phyloP scores from a whole-genome alignment of 2,888 invertebrate genomes.

The Acleris sparsana region DNA sequence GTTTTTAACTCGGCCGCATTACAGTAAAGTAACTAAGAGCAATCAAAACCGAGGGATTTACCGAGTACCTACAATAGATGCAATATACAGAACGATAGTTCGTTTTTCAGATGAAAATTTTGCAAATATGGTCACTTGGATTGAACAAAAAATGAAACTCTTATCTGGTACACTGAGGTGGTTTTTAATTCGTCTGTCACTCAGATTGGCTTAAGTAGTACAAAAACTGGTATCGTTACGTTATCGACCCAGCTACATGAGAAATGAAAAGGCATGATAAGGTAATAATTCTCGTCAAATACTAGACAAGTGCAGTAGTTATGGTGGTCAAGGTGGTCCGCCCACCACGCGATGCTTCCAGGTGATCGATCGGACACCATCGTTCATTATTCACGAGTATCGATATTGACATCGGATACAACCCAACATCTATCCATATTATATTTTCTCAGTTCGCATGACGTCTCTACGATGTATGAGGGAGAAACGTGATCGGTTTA shows the following conservation, averaged over 20 bases:
- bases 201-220: too few relatives aligned
- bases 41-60: too few relatives aligned
- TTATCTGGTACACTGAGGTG: too few relatives aligned
- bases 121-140: background rate
- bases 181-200: too few relatives aligned
- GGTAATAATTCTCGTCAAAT: too few relatives aligned
- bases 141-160: background rate
- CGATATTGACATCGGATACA: slow-evolving; percentile 49
- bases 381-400: slow-evolving; percentile 55
- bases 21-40: too few relatives aligned
- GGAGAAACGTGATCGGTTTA: slow-evolving; percentile 37
- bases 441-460: slow-evolving; percentile 31
- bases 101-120: background rate
- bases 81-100: slow-evolving; percentile 7
- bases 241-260: too few relatives aligned
- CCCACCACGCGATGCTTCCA: slow-evolving; percentile 24
- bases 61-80: too few relatives aligned
- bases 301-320: slow-evolving; percentile 2
- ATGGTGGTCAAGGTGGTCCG: slow-evolving; percentile 36
- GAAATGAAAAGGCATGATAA: too few relatives aligned
- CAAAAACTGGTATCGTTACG: too few relatives aligned
- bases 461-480: slow-evolving; percentile 35
- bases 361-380: slow-evolving; percentile 51
- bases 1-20: too few relatives aligned
- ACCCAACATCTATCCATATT: slow-evolving; percentile 38